These are phyloP conservation scores for Acipenser ruthenus DNA, from an alignment of 2,797 vertebrate species.

Conservation along the genomic window DNA sequence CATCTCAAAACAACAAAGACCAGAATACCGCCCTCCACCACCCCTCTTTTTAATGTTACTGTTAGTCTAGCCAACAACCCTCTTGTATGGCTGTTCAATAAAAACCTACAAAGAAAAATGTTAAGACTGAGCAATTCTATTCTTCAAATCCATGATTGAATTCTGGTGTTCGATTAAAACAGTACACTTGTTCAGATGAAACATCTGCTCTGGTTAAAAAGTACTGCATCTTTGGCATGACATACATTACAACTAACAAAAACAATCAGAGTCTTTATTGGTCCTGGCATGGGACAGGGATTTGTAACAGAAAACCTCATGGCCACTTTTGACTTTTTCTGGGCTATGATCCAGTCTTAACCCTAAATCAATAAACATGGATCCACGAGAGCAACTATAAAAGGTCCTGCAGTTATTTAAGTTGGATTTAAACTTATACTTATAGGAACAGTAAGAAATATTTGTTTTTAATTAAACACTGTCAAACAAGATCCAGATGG, in stretches of 20 bases:
- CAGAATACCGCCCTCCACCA: not conserved
- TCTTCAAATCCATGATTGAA: not conserved
- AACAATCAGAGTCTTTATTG: conserved; percentile 56
- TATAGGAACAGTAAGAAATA: conserved; percentile 60
- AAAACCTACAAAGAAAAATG: not conserved
- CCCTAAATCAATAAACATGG: conserved; percentile 84
- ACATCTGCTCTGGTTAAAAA: conserved; percentile 57
- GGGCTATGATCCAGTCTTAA: conserved; percentile 65
- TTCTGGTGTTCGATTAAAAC: conserved; percentile 36
- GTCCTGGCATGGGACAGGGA: conserved; percentile 54
- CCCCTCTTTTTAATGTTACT: not conserved
- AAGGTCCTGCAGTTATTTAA: conserved; percentile 63
- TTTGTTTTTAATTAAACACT: conserved; percentile 71
- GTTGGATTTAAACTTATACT: conserved; percentile 55
- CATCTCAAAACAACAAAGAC: conserved; percentile 5
- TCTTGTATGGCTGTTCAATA: not conserved
- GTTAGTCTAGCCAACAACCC: not conserved
- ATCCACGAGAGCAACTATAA: conserved; percentile 45
- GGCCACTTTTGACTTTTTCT: conserved; percentile 59
- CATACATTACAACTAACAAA: conserved; percentile 48
- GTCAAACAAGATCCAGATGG: conserved; percentile 69
- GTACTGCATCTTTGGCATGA: conserved; percentile 49
- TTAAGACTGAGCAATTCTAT: not conserved
- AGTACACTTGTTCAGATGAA: conserved; percentile 51
- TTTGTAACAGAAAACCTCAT: conserved; percentile 53